A percentile compares a stretch with the other conserved stretches of the same genome.
Conservation (phyloP, 2,113 vertebrate species). For the Elgaria multicarinata region DNA sequence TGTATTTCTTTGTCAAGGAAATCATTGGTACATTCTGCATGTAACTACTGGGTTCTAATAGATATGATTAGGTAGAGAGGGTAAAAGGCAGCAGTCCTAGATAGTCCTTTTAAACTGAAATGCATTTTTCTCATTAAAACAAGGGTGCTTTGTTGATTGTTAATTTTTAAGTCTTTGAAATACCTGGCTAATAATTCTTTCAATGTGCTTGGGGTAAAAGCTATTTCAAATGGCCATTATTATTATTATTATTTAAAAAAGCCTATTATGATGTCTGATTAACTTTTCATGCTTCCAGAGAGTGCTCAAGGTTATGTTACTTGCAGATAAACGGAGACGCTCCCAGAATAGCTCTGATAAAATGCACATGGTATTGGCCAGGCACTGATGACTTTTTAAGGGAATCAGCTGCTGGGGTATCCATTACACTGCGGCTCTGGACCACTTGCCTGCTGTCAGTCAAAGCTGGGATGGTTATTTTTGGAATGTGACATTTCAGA, state of each 20-base stretch:
- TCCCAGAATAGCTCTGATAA: constrained; percentile 97
- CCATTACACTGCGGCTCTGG: constrained; percentile 86
- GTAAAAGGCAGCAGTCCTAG: not conserved
- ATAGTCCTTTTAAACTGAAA: not conserved
- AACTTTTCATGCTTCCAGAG: constrained; percentile 56
- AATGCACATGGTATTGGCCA: constrained; percentile 83
- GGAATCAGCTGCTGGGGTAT: constrained; percentile 92
- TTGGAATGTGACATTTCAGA: constrained; percentile 88
- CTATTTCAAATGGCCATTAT: constrained; percentile 26
- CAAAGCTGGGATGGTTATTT: constrained; percentile 85
- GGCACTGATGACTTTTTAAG: constrained; percentile 97
- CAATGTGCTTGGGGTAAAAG: constrained; percentile 14
- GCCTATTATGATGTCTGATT: constrained; percentile 51
- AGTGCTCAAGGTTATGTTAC: constrained; percentile 85
- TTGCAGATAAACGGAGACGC: constrained; percentile 76
- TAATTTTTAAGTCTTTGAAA: not conserved
- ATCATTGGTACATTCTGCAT: constrained; percentile 6
- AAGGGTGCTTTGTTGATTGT: constrained; percentile 22
- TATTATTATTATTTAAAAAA: no score
- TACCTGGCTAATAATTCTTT: not conserved
- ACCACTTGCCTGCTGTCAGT: constrained; percentile 98
- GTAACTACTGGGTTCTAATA: not conserved
- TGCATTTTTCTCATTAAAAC: constrained; percentile 22
- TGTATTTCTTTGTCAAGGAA: constrained; percentile 25
- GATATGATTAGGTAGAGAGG: not conserved